Evolutionary conservation across 2,797 vertebrate species (phyloP), one percentile per base, ranked within the genome.

Genomic region (Pangasius mekongensis): DNA sequence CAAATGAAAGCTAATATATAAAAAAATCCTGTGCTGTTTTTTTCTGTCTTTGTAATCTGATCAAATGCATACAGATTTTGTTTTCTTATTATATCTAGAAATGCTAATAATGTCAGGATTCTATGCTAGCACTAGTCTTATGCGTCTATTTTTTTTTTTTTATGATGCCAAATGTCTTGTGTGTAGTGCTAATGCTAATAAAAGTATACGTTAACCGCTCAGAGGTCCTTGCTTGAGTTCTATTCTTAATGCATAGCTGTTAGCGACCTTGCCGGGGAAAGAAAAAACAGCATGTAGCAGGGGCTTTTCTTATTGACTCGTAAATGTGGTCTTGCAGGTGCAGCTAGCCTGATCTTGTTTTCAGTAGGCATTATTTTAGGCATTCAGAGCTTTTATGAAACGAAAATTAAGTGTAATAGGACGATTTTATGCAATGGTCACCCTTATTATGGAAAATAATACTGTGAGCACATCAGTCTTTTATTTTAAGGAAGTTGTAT

Each of bases 251-350:
- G 20, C n/a, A 30, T 47, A 84, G 16, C 27, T 84, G 47, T 69
- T 84, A 69, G 67, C 33, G 43, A 18, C 11, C n/a, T 18, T 52
- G 62, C 27, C 13, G 6, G 16, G 54, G 30, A 18, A 76, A 60
- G 3, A 39, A 27, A 22, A 43, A 43, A 13, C 66, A 60, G 14
- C 2, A 18, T n/a, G 3, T 47, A 62, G 36, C 27, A 49, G 78
- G 43, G 62, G 33, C 22, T 14, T 33, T 49, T 49, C 27, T 69
- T 84, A 16, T 33, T 82, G 18, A 64, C 80, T n/a, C n/a, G 14
- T 27, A 83, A n/a, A 30, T 22, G 43, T 84, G n/a, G 62, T 69
- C 83, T 69, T 84, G 18, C 64, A 84, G 43, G 64, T 52, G 83
- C 43, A 84, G 64, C 62, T 49, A 8, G 47, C n/a, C n/a, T 84